Conservation (phyloP, 2,888 invertebrate genomes). For the Himalopsyche anomala region DNA sequence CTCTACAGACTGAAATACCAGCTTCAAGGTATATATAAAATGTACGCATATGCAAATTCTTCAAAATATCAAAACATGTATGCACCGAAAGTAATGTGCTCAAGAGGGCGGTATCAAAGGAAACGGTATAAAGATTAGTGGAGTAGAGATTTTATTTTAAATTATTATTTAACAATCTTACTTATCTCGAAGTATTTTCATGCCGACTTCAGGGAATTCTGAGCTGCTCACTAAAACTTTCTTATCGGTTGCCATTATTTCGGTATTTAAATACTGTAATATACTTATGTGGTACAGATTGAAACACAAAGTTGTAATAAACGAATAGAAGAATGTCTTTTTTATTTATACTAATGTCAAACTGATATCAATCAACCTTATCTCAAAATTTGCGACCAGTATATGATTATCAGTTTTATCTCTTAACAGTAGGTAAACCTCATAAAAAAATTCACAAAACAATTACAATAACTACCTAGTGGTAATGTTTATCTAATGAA, state of each 20-base stretch:
- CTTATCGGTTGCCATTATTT: conserved; percentile 18
- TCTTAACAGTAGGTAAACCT: neutral
- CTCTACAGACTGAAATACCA: too few species aligned
- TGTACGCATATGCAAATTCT: too few species aligned
- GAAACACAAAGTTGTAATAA: neutral
- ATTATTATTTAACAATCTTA: conserved; percentile 67
- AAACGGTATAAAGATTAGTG: neutral
- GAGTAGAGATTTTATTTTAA: neutral
- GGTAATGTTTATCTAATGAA: too few species aligned
- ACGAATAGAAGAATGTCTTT: conserved; percentile 8
- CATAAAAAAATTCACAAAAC: neutral
- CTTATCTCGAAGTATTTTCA: conserved; percentile 71
- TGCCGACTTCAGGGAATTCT: conserved; percentile 70
- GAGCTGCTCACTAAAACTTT: conserved; percentile 62
- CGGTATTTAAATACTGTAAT: neutral
- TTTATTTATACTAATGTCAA: conserved; percentile 8
- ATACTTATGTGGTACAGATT: neutral
- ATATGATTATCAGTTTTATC: neutral
- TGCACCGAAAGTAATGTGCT: too few species aligned
- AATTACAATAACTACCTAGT: too few species aligned
- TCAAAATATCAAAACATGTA: too few species aligned
- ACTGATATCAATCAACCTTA: neutral
- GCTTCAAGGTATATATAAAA: too few species aligned
- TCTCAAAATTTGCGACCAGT: neutral
- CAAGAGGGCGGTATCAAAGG: neutral